A percentile compares a stretch with the other conserved stretches of the same genome.
Conservation (phyloP, 2,888 invertebrate species). For the Drosophila colorata region DNA sequence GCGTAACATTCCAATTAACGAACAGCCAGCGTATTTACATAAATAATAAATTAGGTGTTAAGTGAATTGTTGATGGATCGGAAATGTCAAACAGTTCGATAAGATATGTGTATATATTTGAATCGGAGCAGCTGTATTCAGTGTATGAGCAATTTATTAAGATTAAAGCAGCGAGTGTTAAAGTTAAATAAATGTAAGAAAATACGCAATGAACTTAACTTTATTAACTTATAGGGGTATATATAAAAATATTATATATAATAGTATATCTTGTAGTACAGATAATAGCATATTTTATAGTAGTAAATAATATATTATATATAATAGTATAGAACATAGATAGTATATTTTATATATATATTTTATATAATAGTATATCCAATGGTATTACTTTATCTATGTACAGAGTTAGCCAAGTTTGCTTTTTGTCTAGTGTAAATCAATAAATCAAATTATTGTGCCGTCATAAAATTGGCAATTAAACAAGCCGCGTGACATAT, state of each 20-base stretch:
- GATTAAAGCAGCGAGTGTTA: neutral
- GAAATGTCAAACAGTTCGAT: slow-evolving; percentile 6
- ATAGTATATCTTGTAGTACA: too few relatives aligned
- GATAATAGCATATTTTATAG: too few relatives aligned
- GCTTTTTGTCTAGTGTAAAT: slow-evolving; percentile 8
- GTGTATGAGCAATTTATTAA: neutral
- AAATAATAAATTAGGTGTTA: slow-evolving; percentile 21
- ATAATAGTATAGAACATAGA: too few relatives aligned
- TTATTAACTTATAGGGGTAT: too few relatives aligned
- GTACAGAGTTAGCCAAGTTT: neutral
- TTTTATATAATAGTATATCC: too few relatives aligned
- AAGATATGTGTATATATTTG: neutral
- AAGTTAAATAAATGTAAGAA: too few relatives aligned
- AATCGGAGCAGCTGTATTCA: neutral
- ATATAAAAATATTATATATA: too few relatives aligned
- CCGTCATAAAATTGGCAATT: slow-evolving; percentile 39
- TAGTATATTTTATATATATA: too few relatives aligned
- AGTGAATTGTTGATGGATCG: slow-evolving; percentile 25
- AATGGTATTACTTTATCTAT: too few relatives aligned
- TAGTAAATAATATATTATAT: too few relatives aligned
- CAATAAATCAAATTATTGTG: slow-evolving; percentile 15
- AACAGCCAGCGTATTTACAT: slow-evolving; percentile 17
- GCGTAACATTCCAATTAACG: neutral
- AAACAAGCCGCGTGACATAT: slow-evolving; percentile 8
- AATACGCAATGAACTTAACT: neutral